Evolutionary conservation across 2,113 vertebrate genomes (phyloP).

Genomic region (Triplophysa tibetana): DNA sequence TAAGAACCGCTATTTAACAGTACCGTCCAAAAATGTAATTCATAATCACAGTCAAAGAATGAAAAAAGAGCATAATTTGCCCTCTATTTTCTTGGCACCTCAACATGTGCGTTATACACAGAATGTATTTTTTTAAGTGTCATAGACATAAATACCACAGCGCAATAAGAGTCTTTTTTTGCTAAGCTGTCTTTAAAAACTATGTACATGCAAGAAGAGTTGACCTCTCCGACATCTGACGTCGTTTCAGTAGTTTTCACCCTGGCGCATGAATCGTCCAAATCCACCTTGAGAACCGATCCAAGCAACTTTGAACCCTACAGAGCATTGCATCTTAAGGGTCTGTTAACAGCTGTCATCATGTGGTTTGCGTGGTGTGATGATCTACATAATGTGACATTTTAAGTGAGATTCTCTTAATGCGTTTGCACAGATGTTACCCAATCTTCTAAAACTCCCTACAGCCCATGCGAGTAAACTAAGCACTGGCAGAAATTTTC

Average conservation of each 20-base stretch:
- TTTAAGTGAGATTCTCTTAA: not conserved
- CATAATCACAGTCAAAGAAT: conserved; percentile 31
- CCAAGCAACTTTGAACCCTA: conserved; percentile 13
- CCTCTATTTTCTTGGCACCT: conserved; percentile 52
- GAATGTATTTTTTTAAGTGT: conserved; percentile 11
- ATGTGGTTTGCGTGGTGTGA: not conserved
- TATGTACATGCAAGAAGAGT: conserved; percentile 5
- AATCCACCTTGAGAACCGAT: not conserved
- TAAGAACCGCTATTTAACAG: conserved; percentile 27
- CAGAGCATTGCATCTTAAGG: not conserved
- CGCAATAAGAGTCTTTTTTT: conserved; percentile 20
- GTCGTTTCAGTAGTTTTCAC: not conserved
- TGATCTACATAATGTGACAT: conserved; percentile 13
- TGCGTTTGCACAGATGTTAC: conserved; percentile 7
- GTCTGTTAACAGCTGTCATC: conserved; percentile 7
- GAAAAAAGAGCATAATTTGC: conserved; percentile 21
- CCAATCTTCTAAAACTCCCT: not conserved
- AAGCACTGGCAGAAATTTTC: not conserved
- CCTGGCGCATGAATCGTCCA: not conserved
- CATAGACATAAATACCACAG: conserved; percentile 36
- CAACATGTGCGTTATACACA: conserved; percentile 44
- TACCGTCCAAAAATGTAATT: conserved; percentile 42
- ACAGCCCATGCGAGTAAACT: not conserved
- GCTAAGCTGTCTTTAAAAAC: not conserved
- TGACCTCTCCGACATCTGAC: not conserved